These are phyloP conservation scores for Choloepus didactylus DNA, from an alignment of 2,797 vertebrate genomes.

Conservation along the genomic window DNA sequence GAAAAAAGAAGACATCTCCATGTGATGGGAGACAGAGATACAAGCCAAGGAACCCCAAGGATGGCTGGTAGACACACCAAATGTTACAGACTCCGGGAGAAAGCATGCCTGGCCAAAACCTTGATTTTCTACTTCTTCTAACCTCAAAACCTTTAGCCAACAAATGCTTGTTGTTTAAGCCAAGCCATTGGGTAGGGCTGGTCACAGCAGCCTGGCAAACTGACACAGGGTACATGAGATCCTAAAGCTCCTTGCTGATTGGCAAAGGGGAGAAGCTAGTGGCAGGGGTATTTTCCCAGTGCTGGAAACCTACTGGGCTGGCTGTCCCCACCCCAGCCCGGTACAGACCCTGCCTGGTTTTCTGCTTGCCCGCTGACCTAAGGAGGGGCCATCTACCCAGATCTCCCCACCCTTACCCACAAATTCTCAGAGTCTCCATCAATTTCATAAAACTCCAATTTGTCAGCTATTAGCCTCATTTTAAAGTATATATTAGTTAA, in stretches of 20 bases:
- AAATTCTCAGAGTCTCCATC: not conserved
- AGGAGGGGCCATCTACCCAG: not conserved
- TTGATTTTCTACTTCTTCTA: too few relatives aligned
- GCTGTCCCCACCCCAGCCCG: not conserved
- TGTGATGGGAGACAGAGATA: too few relatives aligned
- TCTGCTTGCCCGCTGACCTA: not conserved
- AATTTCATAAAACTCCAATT: conserved; percentile 67
- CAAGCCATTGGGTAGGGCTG: too few relatives aligned
- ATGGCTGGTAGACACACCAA: too few relatives aligned
- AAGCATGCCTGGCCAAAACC: too few relatives aligned
- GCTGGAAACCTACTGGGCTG: not conserved
- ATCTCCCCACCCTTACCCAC: not conserved
- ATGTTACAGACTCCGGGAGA: too few relatives aligned
- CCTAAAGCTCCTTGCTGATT: not conserved
- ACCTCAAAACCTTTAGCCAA: too few relatives aligned
- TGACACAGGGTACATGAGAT: too few relatives aligned
- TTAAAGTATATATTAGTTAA: conserved; percentile 74
- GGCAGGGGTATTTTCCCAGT: not conserved
- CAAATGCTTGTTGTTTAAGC: too few relatives aligned
- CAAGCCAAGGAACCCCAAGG: too few relatives aligned
- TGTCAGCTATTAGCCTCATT: conserved; percentile 69
- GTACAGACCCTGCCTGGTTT: not conserved
- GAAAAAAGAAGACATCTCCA: too few relatives aligned
- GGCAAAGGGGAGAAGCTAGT: not conserved
- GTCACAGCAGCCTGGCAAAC: too few relatives aligned